Base-by-base conservation (phyloP, 1,140 invertebrate species). In the Pogonognathellus flavescens region DNA sequence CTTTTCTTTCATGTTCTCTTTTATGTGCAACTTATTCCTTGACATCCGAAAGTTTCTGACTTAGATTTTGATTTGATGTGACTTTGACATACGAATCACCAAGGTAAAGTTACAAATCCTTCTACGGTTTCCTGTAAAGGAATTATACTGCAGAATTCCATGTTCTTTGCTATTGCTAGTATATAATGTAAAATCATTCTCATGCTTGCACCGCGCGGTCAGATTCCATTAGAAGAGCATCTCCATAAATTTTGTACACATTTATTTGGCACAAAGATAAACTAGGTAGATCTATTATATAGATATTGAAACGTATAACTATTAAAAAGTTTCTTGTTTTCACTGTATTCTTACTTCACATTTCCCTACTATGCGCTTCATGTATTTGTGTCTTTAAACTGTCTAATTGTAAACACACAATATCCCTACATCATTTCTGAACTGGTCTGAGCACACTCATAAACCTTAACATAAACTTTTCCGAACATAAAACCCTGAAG, bases 91-190 rank as follows among this genome's bases (percentile, higher is more conserved):
- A 49, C 9, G 31, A 76, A 76, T 76, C 31, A 31, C 25, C 14
- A 76, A 76, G 49, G 70, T 76, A 25, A 76, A 76, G 16, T 76
- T 31, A 76, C 70, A 76, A 76, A 76, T 76, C 70, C 41, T 41
- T 50, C 25, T 50, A 76, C 70, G 70, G 70, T 14, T 76, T 70
- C 66, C 31, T 16, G 41, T 31, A 49, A 76, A 49, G 31, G 9
- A 57, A 57, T 41, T 25, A 25, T 14, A 66, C 62, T 25, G 62
- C 62, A 66, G 25, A 25, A 25, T 25, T 11, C 10, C 9, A 25
- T 25, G 13, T 10, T 66, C 31, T 41, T 41, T 41, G 31, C 31
- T 41, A 41, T 41, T 3, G 31, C 31, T 41, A 41, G 1, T 41
- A 6, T 41, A 41, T 41, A 41, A 41, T 41, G 31, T 41, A 41